Percentiles rank a stretch among this genome's conserved stretches.
phyloP scores from a whole-genome alignment of 2,888 invertebrate species.

The Caenorhabditis doughertyi region DNA sequence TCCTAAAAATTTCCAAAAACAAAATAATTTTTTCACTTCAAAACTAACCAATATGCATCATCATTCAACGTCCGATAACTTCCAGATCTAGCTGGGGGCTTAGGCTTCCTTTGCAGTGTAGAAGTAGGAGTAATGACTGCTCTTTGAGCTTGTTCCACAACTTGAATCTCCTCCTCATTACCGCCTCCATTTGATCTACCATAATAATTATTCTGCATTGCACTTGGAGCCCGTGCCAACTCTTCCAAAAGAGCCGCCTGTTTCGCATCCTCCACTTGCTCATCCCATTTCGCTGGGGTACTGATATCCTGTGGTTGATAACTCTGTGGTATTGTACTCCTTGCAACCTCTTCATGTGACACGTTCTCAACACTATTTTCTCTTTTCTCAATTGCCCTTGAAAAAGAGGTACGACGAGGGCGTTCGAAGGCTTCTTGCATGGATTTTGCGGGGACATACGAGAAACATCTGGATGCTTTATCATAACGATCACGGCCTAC shows the following conservation, averaged over 20 bases:
- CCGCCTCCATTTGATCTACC: constrained; percentile 17
- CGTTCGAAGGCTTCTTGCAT: constrained; percentile 80
- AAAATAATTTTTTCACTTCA: too few species aligned
- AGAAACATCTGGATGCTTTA: constrained; percentile 82
- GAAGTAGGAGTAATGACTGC: constrained; percentile 70
- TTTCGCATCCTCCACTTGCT: constrained; percentile 78
- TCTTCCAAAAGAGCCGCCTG: constrained; percentile 71
- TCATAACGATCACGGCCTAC: constrained; percentile 82
- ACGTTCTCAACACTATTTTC: constrained; percentile 69
- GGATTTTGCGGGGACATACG: constrained; percentile 82
- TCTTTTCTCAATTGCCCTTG: constrained; percentile 65
- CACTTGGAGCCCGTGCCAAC: constrained; percentile 67
- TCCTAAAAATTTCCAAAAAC: too few species aligned
- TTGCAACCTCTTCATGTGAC: constrained; percentile 64
- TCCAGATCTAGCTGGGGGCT: constrained; percentile 65
- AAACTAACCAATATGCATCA: constrained; percentile 61
- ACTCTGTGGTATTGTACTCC: constrained; percentile 49
- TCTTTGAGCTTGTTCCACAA: constrained; percentile 76
- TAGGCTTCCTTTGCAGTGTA: constrained; percentile 62
- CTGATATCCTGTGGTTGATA: constrained; percentile 41
- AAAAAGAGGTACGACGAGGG: constrained; percentile 69
- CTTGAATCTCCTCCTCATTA: constrained; percentile 58
- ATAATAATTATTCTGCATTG: constrained; percentile 64
- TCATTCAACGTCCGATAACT: constrained; percentile 73
- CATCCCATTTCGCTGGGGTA: constrained; percentile 77